Evolutionary conservation across 2,797 vertebrate genomes (phyloP).

Genomic region (Spinus pinus): DNA sequence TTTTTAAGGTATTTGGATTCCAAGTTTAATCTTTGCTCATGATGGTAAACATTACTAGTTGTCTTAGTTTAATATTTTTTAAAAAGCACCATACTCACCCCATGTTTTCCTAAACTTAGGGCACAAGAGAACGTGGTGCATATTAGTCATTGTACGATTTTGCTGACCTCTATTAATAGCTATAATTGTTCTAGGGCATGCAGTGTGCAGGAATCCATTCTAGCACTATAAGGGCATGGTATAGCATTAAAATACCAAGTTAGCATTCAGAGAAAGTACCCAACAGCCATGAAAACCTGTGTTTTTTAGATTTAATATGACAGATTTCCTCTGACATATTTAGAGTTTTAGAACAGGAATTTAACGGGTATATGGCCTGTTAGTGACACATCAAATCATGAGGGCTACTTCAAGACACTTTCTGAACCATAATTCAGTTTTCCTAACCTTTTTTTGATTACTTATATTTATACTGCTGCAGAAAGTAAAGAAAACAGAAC

Average conservation of each 20-base stretch:
- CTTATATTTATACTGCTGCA: neutral
- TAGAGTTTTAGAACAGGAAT: neutral
- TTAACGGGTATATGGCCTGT: neutral
- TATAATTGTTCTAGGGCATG: neutral
- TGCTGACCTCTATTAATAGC: neutral
- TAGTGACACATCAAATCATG: neutral
- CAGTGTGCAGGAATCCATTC: neutral
- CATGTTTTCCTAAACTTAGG: neutral
- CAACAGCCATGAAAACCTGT: neutral
- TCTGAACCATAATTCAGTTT: neutral
- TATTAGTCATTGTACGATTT: neutral
- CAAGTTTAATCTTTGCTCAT: neutral
- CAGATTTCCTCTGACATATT: neutral
- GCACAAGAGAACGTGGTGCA: neutral
- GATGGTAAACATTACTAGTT: neutral
- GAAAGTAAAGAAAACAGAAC: neutral
- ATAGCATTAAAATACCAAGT: neutral
- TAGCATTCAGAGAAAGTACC: neutral
- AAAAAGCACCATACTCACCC: neutral
- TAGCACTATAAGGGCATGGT: neutral
- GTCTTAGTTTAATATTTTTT: neutral
- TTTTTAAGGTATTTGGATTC: neutral
- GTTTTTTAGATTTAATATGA: neutral
- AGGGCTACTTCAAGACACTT: neutral
- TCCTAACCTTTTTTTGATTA: neutral